Conservation (phyloP, 1,140 invertebrate genomes). For the Samia ricini region DNA sequence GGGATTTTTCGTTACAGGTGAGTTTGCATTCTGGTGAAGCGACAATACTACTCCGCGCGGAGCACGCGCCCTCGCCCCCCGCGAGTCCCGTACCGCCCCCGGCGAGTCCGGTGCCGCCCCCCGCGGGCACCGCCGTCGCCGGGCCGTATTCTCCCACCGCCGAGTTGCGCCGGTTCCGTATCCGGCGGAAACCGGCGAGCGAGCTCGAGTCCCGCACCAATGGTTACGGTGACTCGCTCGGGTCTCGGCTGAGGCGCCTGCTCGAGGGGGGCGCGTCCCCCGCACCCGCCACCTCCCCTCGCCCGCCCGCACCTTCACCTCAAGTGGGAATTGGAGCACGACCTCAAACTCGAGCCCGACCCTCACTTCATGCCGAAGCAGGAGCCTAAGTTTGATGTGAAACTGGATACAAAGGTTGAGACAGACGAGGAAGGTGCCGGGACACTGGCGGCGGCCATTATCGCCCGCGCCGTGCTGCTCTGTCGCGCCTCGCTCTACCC, state of each 20-base stretch:
- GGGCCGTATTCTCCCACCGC: conserved; percentile 14
- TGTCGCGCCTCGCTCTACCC: conserved; percentile 79
- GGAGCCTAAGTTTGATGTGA: conserved; percentile 7
- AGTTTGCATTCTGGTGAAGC: conserved; percentile 43
- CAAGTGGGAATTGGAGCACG: conserved; percentile 5
- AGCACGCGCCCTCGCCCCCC: conserved; percentile 45
- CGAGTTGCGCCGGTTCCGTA: conserved; percentile 30
- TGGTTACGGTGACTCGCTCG: conserved; percentile 15
- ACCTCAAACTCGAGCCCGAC: conserved; percentile 13
- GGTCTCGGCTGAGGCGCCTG: conserved; percentile 27
- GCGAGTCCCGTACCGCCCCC: conserved; percentile 1
- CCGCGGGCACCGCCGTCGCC: conserved; percentile 27
- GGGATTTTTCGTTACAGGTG: conserved; percentile 33
- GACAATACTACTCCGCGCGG: conserved; percentile 50
- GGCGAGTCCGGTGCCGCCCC: conserved; percentile 12
- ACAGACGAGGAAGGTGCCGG: conserved; percentile 21
- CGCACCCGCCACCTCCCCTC: neutral
- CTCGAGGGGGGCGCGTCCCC: conserved; percentile 22
- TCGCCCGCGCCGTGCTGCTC: conserved; percentile 54
- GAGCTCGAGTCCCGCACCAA: conserved; percentile 20
- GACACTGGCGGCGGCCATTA: conserved; percentile 50
- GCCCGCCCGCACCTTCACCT: neutral
- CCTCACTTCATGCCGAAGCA: neutral
- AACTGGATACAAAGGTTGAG: conserved; percentile 13
- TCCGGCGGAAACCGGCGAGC: conserved; percentile 9